These are phyloP conservation scores for Drosophila sechellia DNA, from an alignment of 1,140 invertebrate species.

Conservation along the genomic window DNA sequence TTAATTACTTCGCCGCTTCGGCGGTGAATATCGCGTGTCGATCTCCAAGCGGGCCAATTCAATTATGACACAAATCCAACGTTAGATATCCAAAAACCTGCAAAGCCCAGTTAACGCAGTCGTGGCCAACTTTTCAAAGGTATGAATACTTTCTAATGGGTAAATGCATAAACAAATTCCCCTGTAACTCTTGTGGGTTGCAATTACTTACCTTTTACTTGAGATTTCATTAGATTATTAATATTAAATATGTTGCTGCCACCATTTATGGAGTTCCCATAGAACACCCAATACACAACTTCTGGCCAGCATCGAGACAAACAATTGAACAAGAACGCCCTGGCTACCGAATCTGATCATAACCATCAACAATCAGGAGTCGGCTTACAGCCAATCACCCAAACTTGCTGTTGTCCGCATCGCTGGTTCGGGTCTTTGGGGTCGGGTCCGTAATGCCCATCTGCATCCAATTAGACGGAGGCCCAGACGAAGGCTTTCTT, in stretches of 20 bases:
- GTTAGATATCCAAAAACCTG: slow-evolving; percentile 59
- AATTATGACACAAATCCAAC: slow-evolving; percentile 74
- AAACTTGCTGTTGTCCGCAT: slow-evolving; percentile 7
- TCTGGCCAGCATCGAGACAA: not conserved
- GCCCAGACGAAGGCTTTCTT: slow-evolving; percentile 38
- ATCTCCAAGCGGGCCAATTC: slow-evolving; percentile 45
- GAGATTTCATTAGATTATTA: too few relatives aligned
- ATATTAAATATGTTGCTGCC: not conserved
- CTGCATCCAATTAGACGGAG: slow-evolving; percentile 74
- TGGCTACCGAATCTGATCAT: slow-evolving; percentile 40
- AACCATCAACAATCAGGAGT: slow-evolving; percentile 33
- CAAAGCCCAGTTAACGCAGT: slow-evolving; percentile 46
- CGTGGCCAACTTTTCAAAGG: slow-evolving; percentile 12
- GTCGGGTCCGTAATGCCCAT: slow-evolving; percentile 61
- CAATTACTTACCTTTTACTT: too few relatives aligned
- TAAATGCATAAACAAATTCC: not conserved
- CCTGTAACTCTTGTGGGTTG: too few relatives aligned
- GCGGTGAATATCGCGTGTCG: slow-evolving; percentile 58
- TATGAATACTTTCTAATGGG: slow-evolving; percentile 3
- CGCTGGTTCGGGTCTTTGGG: slow-evolving; percentile 25
- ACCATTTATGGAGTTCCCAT: not conserved
- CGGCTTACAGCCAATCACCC: slow-evolving; percentile 22
- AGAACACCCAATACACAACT: not conserved
- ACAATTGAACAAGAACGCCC: slow-evolving; percentile 3
- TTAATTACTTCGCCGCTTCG: slow-evolving; percentile 55